phyloP scores from a whole-genome alignment of 2,888 invertebrate genomes.

The Pammene fasciana region DNA sequence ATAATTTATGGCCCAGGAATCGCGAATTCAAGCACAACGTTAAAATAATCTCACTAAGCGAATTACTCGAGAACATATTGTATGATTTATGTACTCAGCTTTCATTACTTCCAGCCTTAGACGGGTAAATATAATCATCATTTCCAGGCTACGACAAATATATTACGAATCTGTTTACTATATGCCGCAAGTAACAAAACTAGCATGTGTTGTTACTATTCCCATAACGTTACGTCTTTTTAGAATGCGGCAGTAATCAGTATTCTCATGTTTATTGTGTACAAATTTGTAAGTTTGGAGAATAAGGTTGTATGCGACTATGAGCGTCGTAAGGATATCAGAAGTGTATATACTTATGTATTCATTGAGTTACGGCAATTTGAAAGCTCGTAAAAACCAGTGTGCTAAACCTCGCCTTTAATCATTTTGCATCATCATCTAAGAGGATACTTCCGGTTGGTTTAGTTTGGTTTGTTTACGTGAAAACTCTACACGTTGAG shows the following conservation, averaged over 20 bases:
- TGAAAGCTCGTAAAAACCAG: neutral
- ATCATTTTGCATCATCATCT: too few relatives aligned
- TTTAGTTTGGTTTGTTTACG: too few relatives aligned
- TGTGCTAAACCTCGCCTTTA: neutral
- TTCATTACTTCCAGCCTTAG: constrained; percentile 29
- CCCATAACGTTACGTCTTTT: constrained; percentile 10
- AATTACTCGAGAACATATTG: constrained; percentile 23
- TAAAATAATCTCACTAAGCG: constrained; percentile 20
- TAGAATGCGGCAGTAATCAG: neutral
- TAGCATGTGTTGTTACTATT: neutral
- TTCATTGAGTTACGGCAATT: neutral
- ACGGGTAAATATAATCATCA: constrained; percentile 38
- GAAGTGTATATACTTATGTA: neutral
- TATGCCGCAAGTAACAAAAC: neutral
- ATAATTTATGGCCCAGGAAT: constrained; percentile 10
- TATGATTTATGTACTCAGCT: constrained; percentile 19
- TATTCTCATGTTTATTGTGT: constrained; percentile 15
- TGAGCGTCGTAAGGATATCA: neutral
- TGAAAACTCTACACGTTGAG: too few relatives aligned
- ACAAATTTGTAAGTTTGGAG: constrained; percentile 5
- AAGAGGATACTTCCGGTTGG: too few relatives aligned
- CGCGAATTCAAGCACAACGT: neutral
- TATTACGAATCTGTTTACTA: constrained; percentile 13
- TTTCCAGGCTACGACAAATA: constrained; percentile 32
- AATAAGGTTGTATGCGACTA: constrained; percentile 13